Evolutionary conservation across 2,888 invertebrate species (phyloP).

Genomic region (Erebia ligea): DNA sequence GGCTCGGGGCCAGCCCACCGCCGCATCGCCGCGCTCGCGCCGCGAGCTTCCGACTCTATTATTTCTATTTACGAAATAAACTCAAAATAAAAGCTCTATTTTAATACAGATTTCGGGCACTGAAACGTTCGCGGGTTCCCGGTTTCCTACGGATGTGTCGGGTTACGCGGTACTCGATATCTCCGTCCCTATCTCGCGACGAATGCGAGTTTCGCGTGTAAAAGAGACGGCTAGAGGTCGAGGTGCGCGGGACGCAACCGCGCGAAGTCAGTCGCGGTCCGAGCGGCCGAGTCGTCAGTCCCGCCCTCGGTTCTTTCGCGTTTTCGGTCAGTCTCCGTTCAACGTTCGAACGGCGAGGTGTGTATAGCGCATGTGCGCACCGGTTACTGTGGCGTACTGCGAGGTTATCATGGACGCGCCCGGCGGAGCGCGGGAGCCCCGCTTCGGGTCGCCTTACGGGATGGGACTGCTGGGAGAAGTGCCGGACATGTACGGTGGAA

Average conservation of each 20-base stretch:
- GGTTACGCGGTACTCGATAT: conserved; percentile 67
- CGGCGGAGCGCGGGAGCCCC: conserved; percentile 94
- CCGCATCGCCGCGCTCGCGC: conserved; percentile 70
- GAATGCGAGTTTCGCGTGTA: conserved; percentile 51
- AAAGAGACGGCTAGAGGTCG: conserved; percentile 67
- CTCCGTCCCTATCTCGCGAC: conserved; percentile 62
- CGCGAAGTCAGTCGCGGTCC: conserved; percentile 83
- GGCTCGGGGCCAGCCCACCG: conserved; percentile 89
- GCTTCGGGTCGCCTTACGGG: conserved; percentile 93
- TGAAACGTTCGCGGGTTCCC: conserved; percentile 77
- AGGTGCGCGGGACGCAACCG: conserved; percentile 70
- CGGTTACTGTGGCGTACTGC: conserved; percentile 84
- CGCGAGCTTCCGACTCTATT: conserved; percentile 81
- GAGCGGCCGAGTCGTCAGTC: conserved; percentile 84
- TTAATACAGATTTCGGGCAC: conserved; percentile 80
- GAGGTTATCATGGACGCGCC: conserved; percentile 92
- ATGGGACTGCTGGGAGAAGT: conserved; percentile 93
- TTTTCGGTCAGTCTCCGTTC: conserved; percentile 82
- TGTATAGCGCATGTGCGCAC: conserved; percentile 78
- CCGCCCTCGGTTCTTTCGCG: conserved; percentile 80
- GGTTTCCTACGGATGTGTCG: conserved; percentile 81
- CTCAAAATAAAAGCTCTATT: conserved; percentile 83
- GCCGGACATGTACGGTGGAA: conserved; percentile 90
- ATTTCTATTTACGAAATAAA: conserved; percentile 83
- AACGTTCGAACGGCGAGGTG: conserved; percentile 80